These are phyloP conservation scores for Scylla paramamosain DNA, from an alignment of 1,140 invertebrate species.

Conservation along the genomic window DNA sequence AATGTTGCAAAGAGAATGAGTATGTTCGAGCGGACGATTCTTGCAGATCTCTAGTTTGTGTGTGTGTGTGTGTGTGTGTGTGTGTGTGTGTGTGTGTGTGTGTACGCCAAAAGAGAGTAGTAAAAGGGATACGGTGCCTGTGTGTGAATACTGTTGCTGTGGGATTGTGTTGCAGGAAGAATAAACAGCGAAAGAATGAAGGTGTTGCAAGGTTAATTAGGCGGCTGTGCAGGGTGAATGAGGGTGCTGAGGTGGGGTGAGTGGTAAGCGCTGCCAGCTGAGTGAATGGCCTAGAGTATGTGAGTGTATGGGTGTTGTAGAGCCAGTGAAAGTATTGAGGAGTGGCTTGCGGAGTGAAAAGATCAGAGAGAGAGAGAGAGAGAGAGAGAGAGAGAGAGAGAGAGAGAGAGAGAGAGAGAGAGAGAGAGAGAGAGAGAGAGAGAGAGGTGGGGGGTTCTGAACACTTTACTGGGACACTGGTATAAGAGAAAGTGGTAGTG, in stretches of 20 bases:
- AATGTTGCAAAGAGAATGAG: background rate
- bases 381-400: slow-evolving; percentile 44
- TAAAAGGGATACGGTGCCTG: background rate
- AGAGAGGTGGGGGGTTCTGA: background rate
- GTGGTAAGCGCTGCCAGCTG: too few relatives aligned
- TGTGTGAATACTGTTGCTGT: too few relatives aligned
- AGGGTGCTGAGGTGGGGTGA: background rate
- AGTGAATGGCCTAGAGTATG: background rate
- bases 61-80: background rate
- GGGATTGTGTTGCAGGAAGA: background rate
- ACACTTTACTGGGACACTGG: too few relatives aligned
- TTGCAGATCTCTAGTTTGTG: background rate
- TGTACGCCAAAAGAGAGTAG: background rate
- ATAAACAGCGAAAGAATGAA: background rate
- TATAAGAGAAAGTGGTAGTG: too few relatives aligned
- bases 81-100: background rate
- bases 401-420: slow-evolving; percentile 42
- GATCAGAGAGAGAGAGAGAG: background rate
- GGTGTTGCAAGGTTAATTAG: slow-evolving; percentile 13
- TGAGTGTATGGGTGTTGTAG: too few relatives aligned
- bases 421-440: slow-evolving; percentile 36
- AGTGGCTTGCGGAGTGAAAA: background rate
- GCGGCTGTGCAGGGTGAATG: background rate
- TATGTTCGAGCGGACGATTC: background rate
- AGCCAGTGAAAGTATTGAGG: too few relatives aligned